A percentile compares a stretch with the other conserved stretches of the same genome.
Conservation (phyloP, 2,888 invertebrate genomes). For the Euproctis similis region DNA sequence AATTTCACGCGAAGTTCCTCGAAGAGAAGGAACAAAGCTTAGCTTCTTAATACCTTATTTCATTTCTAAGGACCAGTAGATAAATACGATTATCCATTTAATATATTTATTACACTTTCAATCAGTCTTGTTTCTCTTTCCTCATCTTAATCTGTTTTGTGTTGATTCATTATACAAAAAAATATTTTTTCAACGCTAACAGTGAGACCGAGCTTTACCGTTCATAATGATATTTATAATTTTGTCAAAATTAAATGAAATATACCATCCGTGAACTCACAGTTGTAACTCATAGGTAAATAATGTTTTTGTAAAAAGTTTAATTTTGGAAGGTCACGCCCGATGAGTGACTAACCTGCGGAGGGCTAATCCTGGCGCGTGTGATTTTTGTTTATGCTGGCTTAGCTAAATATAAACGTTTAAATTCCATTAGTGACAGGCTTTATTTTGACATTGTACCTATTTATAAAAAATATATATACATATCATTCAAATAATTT, state of each 20-base stretch:
- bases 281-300: constrained; percentile 15
- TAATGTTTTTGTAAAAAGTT: constrained; percentile 15
- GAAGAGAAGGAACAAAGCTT: no score
- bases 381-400: not conserved
- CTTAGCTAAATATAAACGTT: no score
- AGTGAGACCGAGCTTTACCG: constrained; percentile 6
- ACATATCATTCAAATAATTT: not conserved
- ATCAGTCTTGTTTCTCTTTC: no score
- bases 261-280: constrained; percentile 19
- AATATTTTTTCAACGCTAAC: constrained; percentile 5
- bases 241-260: constrained; percentile 28
- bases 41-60: no score
- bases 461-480: not conserved
- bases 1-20: no score
- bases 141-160: no score
- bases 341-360: not conserved
- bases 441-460: not conserved
- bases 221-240: constrained; percentile 25
- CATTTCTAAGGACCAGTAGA: no score
- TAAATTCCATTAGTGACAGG: not conserved
- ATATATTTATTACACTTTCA: no score
- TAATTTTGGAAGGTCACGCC: constrained; percentile 6
- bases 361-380: constrained; percentile 3
- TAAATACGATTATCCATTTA: no score
- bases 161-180: no score